Base-by-base conservation (phyloP, 2,113 vertebrate species). In the Dasypus novemcinctus region DNA sequence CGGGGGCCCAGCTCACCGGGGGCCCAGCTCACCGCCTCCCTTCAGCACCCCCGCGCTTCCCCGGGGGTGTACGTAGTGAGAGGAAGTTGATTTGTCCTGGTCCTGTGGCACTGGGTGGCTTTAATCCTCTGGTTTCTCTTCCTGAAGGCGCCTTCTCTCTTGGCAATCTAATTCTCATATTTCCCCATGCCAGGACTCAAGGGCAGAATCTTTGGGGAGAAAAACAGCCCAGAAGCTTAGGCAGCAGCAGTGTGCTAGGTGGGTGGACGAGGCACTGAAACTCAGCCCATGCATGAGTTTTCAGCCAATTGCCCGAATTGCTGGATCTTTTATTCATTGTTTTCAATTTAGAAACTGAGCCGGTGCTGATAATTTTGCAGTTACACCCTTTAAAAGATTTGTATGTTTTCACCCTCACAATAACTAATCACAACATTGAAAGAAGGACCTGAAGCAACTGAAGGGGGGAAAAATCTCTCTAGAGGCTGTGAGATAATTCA, bases 401-500 rank as follows among this genome's bases (percentile, higher is more conserved):
- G 75, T 57, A 46, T 69, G 33, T 95, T 91, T 93, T 79, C 17
- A 25, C 33, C n/a, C 87, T 97, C 72, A 52, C 29, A 49, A 20
- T 92, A 88, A 92, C 76, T 36, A 95, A 81, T 88, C 11, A 0
- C 78, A 66, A 57, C 95, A 66, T 25, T 93, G 94, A 88, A 97
- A 90, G 84, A 91, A 90, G n/a, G 93, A 85, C 72, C 84, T 38
- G 84, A 86, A 87, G 72, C 84, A 80, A 71, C 87, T 66, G 21
- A 71, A 71, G 14, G 13, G 17, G 38, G 68, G 41, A 63, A 63
- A 64, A 49, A 27, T n/a, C n/a, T 74, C 92, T 90, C 41, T 82
- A 31, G 88, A 90, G 57, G 80, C 93, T 93, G 91, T 96, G 88
- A 91, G 97, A 96, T 96, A 95, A 97, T 97, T 95, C 95, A 94